These are phyloP conservation scores for Xiphorhynchus elegans DNA, from an alignment of 2,113 vertebrate genomes.

Conservation along the genomic window DNA sequence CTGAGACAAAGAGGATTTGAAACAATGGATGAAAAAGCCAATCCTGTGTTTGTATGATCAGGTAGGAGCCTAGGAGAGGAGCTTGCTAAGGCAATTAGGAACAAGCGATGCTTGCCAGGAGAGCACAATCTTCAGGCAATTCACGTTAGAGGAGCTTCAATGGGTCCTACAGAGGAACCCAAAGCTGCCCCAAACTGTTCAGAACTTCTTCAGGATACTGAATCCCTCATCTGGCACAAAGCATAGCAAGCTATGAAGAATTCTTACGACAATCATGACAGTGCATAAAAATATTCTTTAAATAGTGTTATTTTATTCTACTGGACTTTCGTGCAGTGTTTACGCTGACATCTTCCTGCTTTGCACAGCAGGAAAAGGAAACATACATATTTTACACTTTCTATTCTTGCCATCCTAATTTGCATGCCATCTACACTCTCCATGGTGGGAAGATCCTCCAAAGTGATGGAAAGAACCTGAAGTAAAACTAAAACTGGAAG, in stretches of 20 bases:
- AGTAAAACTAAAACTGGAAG: neutral
- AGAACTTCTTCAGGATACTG: neutral
- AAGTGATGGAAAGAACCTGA: neutral
- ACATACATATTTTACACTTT: neutral
- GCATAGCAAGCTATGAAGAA: neutral
- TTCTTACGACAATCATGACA: neutral
- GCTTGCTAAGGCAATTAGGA: neutral
- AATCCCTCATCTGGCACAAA: accelerated
- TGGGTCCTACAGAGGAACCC: neutral
- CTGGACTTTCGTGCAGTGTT: neutral
- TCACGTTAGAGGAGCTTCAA: accelerated
- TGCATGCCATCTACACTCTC: neutral
- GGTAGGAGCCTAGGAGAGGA: neutral
- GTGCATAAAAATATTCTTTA: neutral
- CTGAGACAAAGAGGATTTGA: neutral
- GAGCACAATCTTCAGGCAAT: neutral
- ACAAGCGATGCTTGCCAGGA: neutral
- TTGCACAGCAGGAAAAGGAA: neutral
- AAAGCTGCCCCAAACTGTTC: neutral
- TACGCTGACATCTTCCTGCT: neutral
- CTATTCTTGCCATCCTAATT: neutral
- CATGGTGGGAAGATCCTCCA: neutral
- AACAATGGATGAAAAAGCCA: neutral
- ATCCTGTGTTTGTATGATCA: neutral
- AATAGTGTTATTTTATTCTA: neutral